phyloP scores from a whole-genome alignment of 37 sponge, comb jelly and placozoan species.

The Agelas oroides region DNA sequence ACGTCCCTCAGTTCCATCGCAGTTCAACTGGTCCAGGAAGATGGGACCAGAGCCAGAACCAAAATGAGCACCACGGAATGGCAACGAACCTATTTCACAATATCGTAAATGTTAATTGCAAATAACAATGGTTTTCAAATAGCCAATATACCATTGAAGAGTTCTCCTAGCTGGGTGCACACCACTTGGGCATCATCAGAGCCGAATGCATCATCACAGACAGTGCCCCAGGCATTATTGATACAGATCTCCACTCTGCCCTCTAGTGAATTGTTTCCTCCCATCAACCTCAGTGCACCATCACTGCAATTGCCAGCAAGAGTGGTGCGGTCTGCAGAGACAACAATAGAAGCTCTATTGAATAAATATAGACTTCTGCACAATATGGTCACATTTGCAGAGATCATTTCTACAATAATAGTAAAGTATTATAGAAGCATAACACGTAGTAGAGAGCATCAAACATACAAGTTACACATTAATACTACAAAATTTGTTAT shows the following conservation, averaged over 20 bases:
- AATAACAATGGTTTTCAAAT: too few relatives aligned
- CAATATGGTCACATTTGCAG: too few relatives aligned
- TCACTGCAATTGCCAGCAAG: background rate
- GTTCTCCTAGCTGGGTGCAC: slow-evolving; percentile 10
- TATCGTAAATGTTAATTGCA: too few relatives aligned
- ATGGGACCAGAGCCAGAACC: slow-evolving; percentile 42
- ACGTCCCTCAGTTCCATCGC: slow-evolving; percentile 6
- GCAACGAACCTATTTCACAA: too few relatives aligned
- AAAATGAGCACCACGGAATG: slow-evolving; percentile 10
- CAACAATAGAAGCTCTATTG: background rate
- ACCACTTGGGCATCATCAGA: slow-evolving; percentile 26
- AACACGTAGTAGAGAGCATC: background rate
- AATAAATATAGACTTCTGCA: too few relatives aligned
- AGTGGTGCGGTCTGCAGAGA: background rate
- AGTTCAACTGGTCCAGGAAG: slow-evolving; percentile 26
- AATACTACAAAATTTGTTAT: too few relatives aligned
- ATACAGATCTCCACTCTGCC: slow-evolving; percentile 32
- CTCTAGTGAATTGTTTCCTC: slow-evolving; percentile 1
- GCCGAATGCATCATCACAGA: slow-evolving; percentile 25
- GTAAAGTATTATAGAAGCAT: background rate
- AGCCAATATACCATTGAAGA: background rate
- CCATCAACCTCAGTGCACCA: slow-evolving; percentile 3
- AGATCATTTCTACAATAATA: too few relatives aligned
- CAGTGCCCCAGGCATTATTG: slow-evolving; percentile 39
- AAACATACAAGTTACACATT: too few relatives aligned